Evolutionary conservation across 1,140 invertebrate genomes (phyloP).

Genomic region (Lanistes nyassanus): DNA sequence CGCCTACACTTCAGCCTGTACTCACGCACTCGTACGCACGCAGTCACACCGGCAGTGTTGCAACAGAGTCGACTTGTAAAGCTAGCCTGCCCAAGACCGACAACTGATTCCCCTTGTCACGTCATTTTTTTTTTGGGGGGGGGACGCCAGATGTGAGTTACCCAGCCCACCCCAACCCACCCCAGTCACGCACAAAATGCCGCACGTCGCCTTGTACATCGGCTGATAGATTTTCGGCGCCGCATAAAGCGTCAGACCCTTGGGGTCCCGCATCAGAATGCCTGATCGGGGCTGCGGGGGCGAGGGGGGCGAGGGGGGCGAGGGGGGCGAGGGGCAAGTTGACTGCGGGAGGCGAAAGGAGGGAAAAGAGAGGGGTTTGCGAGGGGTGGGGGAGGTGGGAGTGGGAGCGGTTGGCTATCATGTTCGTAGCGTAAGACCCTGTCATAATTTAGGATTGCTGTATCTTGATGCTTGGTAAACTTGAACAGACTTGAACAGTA

Average conservation of each 20-base stretch:
- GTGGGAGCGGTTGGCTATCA: background rate
- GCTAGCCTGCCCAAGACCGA: too few relatives aligned
- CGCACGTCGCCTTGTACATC: background rate
- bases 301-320: background rate
- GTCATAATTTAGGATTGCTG: too few relatives aligned
- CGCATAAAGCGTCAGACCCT: background rate
- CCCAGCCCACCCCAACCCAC: background rate
- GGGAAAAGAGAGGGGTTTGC: background rate
- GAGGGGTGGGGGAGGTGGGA: background rate
- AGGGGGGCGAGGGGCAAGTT: background rate
- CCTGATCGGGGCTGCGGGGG: background rate
- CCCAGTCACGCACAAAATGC: background rate
- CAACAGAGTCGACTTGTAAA: too few relatives aligned
- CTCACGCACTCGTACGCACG: background rate
- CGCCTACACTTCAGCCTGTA: background rate
- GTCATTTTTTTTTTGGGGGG: too few relatives aligned
- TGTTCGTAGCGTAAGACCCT: background rate
- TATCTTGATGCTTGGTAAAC: too few relatives aligned
- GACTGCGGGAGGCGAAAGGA: background rate
- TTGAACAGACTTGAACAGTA: too few relatives aligned
- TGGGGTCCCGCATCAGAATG: background rate
- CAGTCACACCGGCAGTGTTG: background rate
- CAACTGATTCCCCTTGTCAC: too few relatives aligned
- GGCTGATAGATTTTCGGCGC: background rate
- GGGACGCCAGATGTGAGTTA: too few relatives aligned